Conservation (phyloP, 2,888 invertebrate genomes). For the Furcula furcula region DNA sequence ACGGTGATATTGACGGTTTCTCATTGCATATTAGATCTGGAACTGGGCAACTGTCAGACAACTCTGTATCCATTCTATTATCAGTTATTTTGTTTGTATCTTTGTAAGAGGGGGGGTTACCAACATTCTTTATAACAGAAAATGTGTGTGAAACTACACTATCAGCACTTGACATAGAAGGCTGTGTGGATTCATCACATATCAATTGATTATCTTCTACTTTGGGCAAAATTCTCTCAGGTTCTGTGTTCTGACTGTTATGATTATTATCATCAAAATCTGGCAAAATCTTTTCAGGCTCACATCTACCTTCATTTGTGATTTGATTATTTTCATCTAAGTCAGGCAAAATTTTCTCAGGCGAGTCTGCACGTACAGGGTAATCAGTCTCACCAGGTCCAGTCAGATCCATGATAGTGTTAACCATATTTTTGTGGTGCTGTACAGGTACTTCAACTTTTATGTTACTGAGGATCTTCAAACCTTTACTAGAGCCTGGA, state of each 20-base stretch:
- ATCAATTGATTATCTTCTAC: constrained; percentile 58
- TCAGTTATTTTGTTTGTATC: constrained; percentile 55
- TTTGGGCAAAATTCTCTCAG: constrained; percentile 48
- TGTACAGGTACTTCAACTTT: constrained; percentile 79
- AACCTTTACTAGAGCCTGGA: constrained; percentile 57
- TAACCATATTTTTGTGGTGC: constrained; percentile 70
- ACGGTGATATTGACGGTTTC: constrained; percentile 75
- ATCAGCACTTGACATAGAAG: constrained; percentile 47
- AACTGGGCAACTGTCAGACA: constrained; percentile 69
- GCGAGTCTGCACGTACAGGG: constrained; percentile 39
- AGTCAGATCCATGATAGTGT: constrained; percentile 72
- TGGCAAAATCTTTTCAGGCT: neutral
- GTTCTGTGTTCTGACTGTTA: neutral
- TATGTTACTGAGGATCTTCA: constrained; percentile 77
- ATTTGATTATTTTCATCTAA: constrained; percentile 63
- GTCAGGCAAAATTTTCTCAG: constrained; percentile 69
- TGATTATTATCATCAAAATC: neutral
- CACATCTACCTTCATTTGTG: too few relatives aligned
- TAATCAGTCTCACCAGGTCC: constrained; percentile 59
- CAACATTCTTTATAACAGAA: constrained; percentile 72
- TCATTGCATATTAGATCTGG: constrained; percentile 78
- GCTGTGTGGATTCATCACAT: constrained; percentile 45
- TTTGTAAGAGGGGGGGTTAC: constrained; percentile 56
- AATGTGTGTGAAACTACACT: constrained; percentile 58
- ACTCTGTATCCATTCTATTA: constrained; percentile 64